Conservation (phyloP, 2,888 invertebrate genomes). For the Odontomyia ornata region DNA sequence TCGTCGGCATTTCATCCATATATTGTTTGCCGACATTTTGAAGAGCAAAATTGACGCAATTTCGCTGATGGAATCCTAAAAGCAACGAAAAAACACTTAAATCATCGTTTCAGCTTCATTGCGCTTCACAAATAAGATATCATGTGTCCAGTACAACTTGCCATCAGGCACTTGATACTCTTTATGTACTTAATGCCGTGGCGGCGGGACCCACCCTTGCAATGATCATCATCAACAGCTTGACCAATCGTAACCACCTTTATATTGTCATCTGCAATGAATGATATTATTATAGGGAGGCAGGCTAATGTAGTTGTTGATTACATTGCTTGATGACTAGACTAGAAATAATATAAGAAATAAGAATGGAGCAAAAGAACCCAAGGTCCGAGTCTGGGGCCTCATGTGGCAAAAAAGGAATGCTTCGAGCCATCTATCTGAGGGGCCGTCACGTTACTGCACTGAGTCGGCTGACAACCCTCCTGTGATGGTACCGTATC, state of each 20-base stretch:
- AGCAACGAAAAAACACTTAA: conserved; percentile 22
- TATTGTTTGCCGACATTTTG: conserved; percentile 32
- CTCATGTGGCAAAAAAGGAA: background rate
- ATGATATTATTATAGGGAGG: conserved; percentile 10
- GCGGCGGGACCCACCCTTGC: conserved; percentile 22
- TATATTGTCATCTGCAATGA: conserved; percentile 9
- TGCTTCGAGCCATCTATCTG: background rate
- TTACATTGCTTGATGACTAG: conserved; percentile 10
- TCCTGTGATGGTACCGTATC: background rate
- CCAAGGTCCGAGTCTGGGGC: background rate
- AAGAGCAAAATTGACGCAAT: conserved; percentile 34
- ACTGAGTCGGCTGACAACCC: background rate
- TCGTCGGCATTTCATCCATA: background rate
- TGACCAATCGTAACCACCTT: conserved; percentile 18
- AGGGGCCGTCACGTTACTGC: background rate
- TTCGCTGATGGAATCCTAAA: conserved; percentile 17
- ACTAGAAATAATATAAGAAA: conserved; percentile 5
- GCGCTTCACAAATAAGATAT: conserved; percentile 34
- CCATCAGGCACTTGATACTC: conserved; percentile 13
- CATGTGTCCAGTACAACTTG: conserved; percentile 20
- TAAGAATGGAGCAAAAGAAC: background rate
- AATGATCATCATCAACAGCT: conserved; percentile 29
- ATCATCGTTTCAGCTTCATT: conserved; percentile 30
- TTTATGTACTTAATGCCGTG: conserved; percentile 34
- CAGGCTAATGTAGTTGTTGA: conserved; percentile 16